These are phyloP conservation scores for Myrmophylax atrothorax DNA, from an alignment of 2,113 vertebrate genomes.

Conservation along the genomic window DNA sequence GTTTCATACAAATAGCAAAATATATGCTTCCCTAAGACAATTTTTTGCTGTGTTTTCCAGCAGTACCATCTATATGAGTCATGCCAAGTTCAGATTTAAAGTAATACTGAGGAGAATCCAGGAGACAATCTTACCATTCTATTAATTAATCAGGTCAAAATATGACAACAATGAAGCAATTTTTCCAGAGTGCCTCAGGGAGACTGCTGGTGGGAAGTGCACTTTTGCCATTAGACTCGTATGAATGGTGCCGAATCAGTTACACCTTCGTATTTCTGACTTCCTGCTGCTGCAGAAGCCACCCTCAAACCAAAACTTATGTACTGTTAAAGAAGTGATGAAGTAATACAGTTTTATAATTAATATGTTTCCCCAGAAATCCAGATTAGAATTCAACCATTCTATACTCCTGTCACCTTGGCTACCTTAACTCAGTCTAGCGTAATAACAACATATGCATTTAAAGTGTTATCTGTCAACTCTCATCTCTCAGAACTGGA, in stretches of 20 bases:
- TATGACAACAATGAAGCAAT: neutral
- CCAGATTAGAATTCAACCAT: neutral
- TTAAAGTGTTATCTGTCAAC: constrained; percentile 25
- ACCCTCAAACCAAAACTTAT: neutral
- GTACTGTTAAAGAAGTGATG: neutral
- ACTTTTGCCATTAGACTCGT: neutral
- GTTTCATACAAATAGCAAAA: neutral
- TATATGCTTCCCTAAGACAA: neutral
- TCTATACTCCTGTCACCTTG: neutral
- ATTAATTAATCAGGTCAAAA: neutral
- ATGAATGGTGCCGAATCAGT: neutral
- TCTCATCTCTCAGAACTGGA: neutral
- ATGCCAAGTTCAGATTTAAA: neutral
- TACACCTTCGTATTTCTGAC: neutral
- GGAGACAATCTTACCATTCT: neutral
- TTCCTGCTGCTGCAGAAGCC: neutral
- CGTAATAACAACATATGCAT: constrained; percentile 10
- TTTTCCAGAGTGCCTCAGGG: neutral
- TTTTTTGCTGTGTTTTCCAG: neutral
- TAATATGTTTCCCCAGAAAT: neutral
- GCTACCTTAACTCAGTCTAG: neutral
- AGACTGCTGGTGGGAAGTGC: neutral
- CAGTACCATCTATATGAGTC: neutral
- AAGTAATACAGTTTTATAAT: neutral
- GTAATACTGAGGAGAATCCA: neutral